Evolutionary conservation across 2,888 invertebrate genomes (phyloP), one percentile per base, ranked within the genome.

Genomic region (Caenorhabditis becei): DNA sequence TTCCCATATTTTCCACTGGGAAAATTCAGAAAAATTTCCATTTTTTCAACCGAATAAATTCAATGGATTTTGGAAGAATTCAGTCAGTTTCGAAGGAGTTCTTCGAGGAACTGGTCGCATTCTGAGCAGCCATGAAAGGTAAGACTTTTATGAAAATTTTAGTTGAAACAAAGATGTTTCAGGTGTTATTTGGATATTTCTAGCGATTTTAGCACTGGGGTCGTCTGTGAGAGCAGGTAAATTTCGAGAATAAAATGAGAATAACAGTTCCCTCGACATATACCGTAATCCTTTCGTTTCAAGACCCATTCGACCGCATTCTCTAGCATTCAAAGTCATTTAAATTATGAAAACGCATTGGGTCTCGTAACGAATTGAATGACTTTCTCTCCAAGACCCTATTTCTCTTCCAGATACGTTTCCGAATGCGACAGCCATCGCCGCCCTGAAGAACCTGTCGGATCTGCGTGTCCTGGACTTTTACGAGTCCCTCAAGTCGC

Each of bases 401-500:
- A n/a, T 35, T 35, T 35, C 35, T 56, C 3, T 4, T 24, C 37
- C 20, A 20, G 28, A 37, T 47, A 7, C 8, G 41, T 18, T n/a
- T 8, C 37, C 41, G 14, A 14, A 7, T 41, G 11, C 41, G 14
- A 7, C 14, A n/a, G 20, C 49, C n/a, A 62, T 62, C 49, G 62
- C 16, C 8, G 49, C 49, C 1, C 28, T 49, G 26, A 32, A 32
- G 10, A 4, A 32, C 32, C 32, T 10, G 32, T 32, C 32, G 5
- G 10, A 59, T 7, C 16, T 26, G 7, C 18, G 51, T 10, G 8
- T 61, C 2, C 11, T 70, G 18, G 8, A 20, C 28, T 70, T 70
- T 28, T 70, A 70, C 61, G 10, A n/a, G n/a, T 37, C 59, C 2
- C 70, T 70, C 16, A 44, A 47, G 16, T 37, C 49, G 2, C 41